These are phyloP conservation scores for Cryptocheilus praepositus DNA, from an alignment of 2,888 invertebrate species.

Conservation along the genomic window DNA sequence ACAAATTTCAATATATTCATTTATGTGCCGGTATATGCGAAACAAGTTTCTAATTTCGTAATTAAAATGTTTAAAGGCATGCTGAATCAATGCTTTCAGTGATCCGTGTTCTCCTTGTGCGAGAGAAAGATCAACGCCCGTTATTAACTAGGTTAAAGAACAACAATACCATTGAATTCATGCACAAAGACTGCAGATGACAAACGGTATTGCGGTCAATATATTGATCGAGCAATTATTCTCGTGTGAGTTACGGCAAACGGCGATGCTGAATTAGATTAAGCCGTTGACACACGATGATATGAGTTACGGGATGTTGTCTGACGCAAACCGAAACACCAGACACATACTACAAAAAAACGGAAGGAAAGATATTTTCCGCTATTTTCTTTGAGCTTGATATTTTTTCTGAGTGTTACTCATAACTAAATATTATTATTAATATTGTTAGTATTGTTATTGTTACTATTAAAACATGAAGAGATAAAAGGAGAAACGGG, in stretches of 20 bases:
- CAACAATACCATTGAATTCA: conserved; percentile 21
- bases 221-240: conserved; percentile 71
- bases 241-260: conserved; percentile 67
- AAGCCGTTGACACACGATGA: conserved; percentile 69
- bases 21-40: no score
- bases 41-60: no score
- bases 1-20: no score
- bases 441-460: no score
- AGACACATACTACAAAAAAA: conserved; percentile 49
- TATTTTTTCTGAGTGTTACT: no score
- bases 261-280: conserved; percentile 70
- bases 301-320: conserved; percentile 64
- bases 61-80: no score
- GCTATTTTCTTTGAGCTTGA: neutral
- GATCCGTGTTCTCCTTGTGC: no score
- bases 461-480: no score
- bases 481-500: no score
- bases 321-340: conserved; percentile 42
- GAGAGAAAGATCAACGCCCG: no score
- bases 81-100: no score
- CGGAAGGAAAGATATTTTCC: neutral
- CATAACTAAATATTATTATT: no score
- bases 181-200: conserved; percentile 36
- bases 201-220: conserved; percentile 58
- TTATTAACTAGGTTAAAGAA: conserved; percentile 14